Percentiles rank a stretch among this genome's conserved stretches.
Evolutionary conservation across 2,797 vertebrate species (phyloP).

Genomic region (Pachyuromys duprasi): DNA sequence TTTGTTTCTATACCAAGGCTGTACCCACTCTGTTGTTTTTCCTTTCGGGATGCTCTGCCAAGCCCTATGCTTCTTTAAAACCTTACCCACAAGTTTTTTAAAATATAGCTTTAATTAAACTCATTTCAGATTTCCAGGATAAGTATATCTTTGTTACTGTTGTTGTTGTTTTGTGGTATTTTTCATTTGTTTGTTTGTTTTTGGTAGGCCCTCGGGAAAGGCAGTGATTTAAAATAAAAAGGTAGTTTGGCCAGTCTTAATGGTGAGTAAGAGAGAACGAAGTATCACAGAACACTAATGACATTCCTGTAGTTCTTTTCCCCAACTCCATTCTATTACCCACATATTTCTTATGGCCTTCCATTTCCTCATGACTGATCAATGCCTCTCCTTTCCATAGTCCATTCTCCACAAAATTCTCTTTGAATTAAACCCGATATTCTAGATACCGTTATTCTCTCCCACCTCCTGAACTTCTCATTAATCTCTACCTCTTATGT

Average conservation of each 20-base stretch:
- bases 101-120: slow-evolving; percentile 30
- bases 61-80: not conserved
- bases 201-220: not conserved
- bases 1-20: not conserved
- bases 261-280: not conserved
- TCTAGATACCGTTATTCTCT: not conserved
- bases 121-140: not conserved
- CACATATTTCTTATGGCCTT: too few species aligned
- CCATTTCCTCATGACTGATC: not conserved
- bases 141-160: not conserved
- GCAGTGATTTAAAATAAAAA: slow-evolving; percentile 6
- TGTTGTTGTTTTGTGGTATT: not conserved
- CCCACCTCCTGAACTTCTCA: not conserved
- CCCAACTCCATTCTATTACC: not conserved
- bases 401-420: not conserved
- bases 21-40: not conserved
- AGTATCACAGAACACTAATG: not conserved
- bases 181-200: not conserved
- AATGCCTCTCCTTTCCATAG: not conserved
- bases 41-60: not conserved
- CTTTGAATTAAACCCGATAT: not conserved
- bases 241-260: not conserved
- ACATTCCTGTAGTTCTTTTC: not conserved
- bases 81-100: not conserved
- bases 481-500: not conserved